Percentiles rank a stretch among this genome's conserved stretches.
Conservation (phyloP, 2,113 vertebrate genomes). For the Syngnathus typhle region DNA sequence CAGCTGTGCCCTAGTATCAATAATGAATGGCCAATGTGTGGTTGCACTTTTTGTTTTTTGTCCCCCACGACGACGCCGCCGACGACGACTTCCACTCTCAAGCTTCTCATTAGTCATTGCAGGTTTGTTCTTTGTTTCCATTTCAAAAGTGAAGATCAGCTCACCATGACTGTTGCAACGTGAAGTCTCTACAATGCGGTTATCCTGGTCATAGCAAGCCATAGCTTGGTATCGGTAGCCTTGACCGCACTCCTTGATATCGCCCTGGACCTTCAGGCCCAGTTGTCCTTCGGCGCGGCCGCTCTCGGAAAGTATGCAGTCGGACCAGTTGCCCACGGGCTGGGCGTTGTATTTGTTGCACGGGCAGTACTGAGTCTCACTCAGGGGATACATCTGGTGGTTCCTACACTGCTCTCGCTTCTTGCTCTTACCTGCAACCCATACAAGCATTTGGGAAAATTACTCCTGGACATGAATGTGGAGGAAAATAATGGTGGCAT, state of each 20-base stretch:
- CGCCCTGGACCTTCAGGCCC: conserved; percentile 87
- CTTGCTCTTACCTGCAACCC: conserved; percentile 88
- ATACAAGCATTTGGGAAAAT: neutral
- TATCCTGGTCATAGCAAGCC: conserved; percentile 94
- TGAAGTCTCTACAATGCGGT: conserved; percentile 86
- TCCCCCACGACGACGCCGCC: no score
- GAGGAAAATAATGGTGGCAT: neutral
- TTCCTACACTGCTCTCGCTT: conserved; percentile 94
- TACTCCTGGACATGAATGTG: neutral
- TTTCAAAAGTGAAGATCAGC: neutral
- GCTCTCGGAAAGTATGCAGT: conserved; percentile 89
- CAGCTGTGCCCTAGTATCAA: no score
- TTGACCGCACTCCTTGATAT: conserved; percentile 91
- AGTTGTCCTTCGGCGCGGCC: conserved; percentile 75
- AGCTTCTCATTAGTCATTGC: no score
- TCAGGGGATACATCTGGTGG: conserved; percentile 84
- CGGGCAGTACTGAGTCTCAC: conserved; percentile 90
- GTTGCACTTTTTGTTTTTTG: no score
- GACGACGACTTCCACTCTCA: no score
- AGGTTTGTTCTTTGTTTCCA: neutral
- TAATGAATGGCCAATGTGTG: no score
- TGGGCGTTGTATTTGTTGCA: conserved; percentile 95
- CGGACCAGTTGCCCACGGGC: conserved; percentile 95
- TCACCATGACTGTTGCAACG: conserved; percentile 96
- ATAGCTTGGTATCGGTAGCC: conserved; percentile 95